Percentiles rank a stretch among this genome's conserved stretches.
These are phyloP conservation scores for Dasyurus viverrinus DNA, from an alignment of 2,113 vertebrate species.

Conservation along the genomic window DNA sequence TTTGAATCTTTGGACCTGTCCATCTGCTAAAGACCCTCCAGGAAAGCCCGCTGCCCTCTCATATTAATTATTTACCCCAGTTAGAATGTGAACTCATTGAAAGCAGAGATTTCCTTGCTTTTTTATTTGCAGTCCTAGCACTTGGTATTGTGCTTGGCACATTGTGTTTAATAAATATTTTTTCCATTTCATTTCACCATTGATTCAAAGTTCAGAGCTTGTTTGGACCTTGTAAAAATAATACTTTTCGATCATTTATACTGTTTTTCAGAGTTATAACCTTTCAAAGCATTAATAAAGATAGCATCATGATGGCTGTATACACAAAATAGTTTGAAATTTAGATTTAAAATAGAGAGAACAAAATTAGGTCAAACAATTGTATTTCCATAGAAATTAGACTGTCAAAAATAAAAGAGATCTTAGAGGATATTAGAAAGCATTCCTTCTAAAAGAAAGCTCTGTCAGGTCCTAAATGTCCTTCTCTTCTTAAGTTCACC, in stretches of 20 bases:
- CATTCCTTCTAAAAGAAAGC: neutral
- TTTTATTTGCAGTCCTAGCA: neutral
- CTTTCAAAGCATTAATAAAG: neutral
- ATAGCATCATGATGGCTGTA: neutral
- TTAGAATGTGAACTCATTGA: neutral
- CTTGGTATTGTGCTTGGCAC: neutral
- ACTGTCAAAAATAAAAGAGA: neutral
- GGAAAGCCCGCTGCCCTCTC: neutral
- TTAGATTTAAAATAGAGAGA: neutral
- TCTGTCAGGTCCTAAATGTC: neutral
- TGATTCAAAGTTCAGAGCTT: neutral
- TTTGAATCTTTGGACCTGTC: neutral
- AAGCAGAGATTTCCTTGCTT: neutral
- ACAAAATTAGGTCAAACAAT: neutral
- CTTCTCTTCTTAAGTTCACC: neutral
- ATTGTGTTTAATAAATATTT: neutral
- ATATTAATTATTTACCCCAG: neutral
- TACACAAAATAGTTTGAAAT: neutral
- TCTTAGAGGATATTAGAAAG: neutral
- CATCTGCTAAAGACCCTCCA: neutral
- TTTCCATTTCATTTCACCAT: neutral
- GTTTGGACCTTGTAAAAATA: neutral
- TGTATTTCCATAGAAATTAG: neutral
- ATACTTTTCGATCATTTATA: neutral
- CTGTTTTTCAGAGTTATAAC: neutral